Percentiles rank a stretch among this genome's conserved stretches.
phyloP scores from a whole-genome alignment of 1,140 invertebrate genomes.

The Heliconius himera region DNA sequence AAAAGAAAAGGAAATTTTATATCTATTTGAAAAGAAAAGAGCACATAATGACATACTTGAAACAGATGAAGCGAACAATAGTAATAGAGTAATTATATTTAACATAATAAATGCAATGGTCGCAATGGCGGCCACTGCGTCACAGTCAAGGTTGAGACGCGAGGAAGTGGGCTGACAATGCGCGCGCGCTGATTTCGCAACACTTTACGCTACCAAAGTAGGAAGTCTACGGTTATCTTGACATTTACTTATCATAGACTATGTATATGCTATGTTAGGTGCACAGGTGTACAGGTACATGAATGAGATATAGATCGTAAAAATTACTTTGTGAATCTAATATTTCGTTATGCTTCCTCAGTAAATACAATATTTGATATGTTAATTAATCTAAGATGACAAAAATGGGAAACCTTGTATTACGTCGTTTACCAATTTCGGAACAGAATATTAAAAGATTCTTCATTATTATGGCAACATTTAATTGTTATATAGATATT shows the following conservation, averaged over 20 bases:
- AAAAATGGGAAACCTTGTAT: too few relatives aligned
- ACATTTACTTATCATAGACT: slow-evolving; percentile 45
- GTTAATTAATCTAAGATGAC: not conserved
- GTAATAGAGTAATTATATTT: slow-evolving; percentile 2
- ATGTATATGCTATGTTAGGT: slow-evolving; percentile 8
- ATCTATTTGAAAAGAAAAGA: not conserved
- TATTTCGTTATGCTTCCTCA: not conserved
- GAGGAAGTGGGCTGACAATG: slow-evolving; percentile 62
- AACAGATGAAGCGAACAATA: not conserved
- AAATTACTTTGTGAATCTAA: not conserved
- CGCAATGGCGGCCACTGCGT: slow-evolving; percentile 36
- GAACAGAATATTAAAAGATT: too few relatives aligned
- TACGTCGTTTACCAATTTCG: too few relatives aligned
- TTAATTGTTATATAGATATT: not conserved
- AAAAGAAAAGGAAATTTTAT: not conserved
- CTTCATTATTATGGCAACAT: too few relatives aligned
- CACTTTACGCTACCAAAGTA: slow-evolving; percentile 47
- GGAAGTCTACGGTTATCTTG: slow-evolving; percentile 54
- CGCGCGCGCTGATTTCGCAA: slow-evolving; percentile 52
- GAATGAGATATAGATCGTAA: not conserved
- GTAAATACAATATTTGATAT: not conserved
- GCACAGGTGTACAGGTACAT: slow-evolving; percentile 2
- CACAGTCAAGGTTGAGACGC: slow-evolving; percentile 53
- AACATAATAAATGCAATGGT: slow-evolving; percentile 7
- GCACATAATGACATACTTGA: not conserved